Percentiles rank a stretch among this genome's conserved stretches.
phyloP scores from a whole-genome alignment of 2,797 vertebrate genomes.

The Phaenicophaeus curvirostris region DNA sequence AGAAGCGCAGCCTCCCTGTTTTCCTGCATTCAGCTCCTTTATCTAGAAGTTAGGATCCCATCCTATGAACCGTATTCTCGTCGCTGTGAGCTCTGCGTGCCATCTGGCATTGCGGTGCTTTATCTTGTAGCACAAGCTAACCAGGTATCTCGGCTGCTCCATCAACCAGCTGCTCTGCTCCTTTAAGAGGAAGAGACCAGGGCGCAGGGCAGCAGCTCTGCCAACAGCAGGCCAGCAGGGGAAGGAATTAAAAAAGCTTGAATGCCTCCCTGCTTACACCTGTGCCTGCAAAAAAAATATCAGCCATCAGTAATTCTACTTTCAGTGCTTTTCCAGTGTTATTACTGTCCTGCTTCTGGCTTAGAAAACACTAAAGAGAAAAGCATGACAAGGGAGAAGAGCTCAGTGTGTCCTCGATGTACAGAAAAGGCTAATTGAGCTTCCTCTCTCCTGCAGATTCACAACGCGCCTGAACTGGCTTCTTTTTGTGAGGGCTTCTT shows the following conservation, averaged over 20 bases:
- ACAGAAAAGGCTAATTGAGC: background rate
- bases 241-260: background rate
- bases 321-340: background rate
- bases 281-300: background rate
- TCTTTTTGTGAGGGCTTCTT: slow-evolving; percentile 93
- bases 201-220: background rate
- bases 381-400: background rate
- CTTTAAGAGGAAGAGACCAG: background rate
- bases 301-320: background rate
- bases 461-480: slow-evolving; percentile 86
- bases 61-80: background rate
- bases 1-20: background rate
- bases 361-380: background rate
- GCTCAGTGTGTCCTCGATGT: background rate
- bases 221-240: slow-evolving; percentile 26
- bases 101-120: background rate
- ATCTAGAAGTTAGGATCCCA: background rate
- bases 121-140: background rate
- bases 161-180: slow-evolving; percentile 52
- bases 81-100: background rate
- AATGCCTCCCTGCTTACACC: background rate
- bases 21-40: background rate
- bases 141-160: slow-evolving; percentile 18
- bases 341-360: background rate
- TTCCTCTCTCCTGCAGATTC: slow-evolving; percentile 77